Base-by-base conservation (phyloP, 2,113 vertebrate species). In the Eulemur macaco region DNA sequence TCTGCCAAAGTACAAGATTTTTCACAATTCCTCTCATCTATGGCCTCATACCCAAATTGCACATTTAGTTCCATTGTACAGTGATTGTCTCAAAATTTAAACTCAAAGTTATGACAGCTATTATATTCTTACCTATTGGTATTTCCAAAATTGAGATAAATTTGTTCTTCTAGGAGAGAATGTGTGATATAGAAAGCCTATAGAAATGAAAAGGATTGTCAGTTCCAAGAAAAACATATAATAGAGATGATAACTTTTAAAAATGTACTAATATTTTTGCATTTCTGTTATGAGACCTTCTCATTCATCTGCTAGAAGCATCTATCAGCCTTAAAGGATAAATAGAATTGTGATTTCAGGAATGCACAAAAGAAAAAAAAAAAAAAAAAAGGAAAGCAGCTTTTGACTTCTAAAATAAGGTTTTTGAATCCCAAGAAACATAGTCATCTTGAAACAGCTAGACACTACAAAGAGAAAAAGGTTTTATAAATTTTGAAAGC, bases 111-210 rank as follows among this genome's bases (percentile, higher is more conserved):
- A 93, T 42, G 20, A 69, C 13, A 7, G 20, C 80, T 84, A 52
- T 83, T 54, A 68, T 60, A 37, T 54, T 82, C 37, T 83, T 73
- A 18, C 45, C 68, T 74, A n/a, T 58, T 93, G 45, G 12, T 86
- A 29, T 95, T 81, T 84, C 47, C 52, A 95, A 92, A 86, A 81
- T 1, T 50, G 60, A 94, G 37, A 82, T 83, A 85, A 80, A 85
- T 86, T 77, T 73, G 15, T 8, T 45, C 64, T 93, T 90, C 25
- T 27, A 63, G 77, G 56, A 91, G 88, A 93, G 52, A 96, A 96
- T 54, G 1, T 86, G n/a, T n/a, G 45, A 2, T 34, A 81, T 18
- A 85, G 23, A 81, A 95, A 93, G 60, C 13, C 25, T 42, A 76
- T 76, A 50, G 68, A 18, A 60, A 93, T 66, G 66, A 91, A 95